A percentile compares a stretch with the other conserved stretches of the same genome.
phyloP scores from a whole-genome alignment of 2,797 vertebrate genomes.

The Atherinosoma microstoma region DNA sequence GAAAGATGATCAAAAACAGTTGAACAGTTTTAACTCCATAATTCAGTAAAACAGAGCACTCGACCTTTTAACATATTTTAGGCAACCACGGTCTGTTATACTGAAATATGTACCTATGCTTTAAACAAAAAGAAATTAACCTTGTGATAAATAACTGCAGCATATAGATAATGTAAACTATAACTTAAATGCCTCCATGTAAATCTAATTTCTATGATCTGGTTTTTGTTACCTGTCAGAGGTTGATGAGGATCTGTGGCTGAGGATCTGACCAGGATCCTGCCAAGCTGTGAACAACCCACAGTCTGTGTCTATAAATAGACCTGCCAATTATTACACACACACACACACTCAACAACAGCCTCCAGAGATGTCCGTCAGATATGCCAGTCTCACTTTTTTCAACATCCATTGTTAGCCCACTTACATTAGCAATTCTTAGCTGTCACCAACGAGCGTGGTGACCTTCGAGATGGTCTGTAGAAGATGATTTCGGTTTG shows the following conservation, averaged over 20 bases:
- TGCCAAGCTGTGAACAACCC: constrained; percentile 51
- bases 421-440: constrained; percentile 4
- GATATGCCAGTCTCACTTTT: constrained; percentile 17
- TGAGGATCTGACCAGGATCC: constrained; percentile 35
- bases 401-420: constrained; percentile 1
- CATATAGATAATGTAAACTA: too few species aligned
- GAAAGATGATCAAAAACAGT: too few species aligned
- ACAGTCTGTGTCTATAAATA: constrained; percentile 70
- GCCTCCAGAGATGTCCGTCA: constrained; percentile 53
- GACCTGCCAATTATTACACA: constrained; percentile 51
- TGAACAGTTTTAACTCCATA: too few species aligned
- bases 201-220: background rate
- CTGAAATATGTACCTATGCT: too few species aligned
- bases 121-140: too few species aligned
- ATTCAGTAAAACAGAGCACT: too few species aligned
- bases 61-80: too few species aligned
- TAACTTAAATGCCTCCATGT: background rate
- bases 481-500: background rate
- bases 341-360: constrained; percentile 24
- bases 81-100: too few species aligned
- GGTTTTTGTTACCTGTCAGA: background rate
- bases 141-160: too few species aligned
- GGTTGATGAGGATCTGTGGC: constrained; percentile 24
- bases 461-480: background rate
- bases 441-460: constrained; percentile 6